Base-by-base conservation (phyloP, 1,140 invertebrate species). In the Bombus huntii region DNA sequence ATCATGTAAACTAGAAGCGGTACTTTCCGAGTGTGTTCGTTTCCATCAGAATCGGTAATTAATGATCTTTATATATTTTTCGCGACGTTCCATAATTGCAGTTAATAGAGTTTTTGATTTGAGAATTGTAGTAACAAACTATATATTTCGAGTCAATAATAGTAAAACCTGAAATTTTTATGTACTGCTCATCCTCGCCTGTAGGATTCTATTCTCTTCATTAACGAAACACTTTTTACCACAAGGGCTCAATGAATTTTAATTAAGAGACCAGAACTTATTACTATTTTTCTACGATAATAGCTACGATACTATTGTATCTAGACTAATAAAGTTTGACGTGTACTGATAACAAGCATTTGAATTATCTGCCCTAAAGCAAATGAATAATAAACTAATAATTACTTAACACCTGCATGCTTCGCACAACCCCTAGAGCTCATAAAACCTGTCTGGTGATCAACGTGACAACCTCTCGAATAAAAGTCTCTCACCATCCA, bases 351-450 rank as follows among this genome's bases (percentile, higher is more conserved):
- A 47, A 74, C 72, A 25, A 47, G 13, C 28, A 18, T 28, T 73
- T n/a, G n/a, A 44, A 73, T n/a, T 22, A n/a, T 6, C 8, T 28
- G 28, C 8, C 18, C 72, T 25, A 22, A 53, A 53, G n/a, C n/a
- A 31, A 31, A 6, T 18, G 18, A n/a, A 47, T 39, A 74, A 75
- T 75, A 53, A 75, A 75, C 2, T 13, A 2, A 12, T n/a, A 53
- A 75, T 75, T 75, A 75, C 42, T 75, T 75, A 44, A 47, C 72
- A 39, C n/a, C 42, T 22, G n/a, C 44, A 8, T 18, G 42, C n/a
- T 53, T 3, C 34, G 44, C 31, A 34, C 42, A 31, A 75, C 25
- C 42, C 44, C 31, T 25, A 34, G 13, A 53, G 31, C 42, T 28
- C 73, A 53, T 75, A 53, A 75, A 75, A 31, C 37, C n/a, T 25